These are phyloP conservation scores for Trematomus loennbergii DNA, from an alignment of 2,113 vertebrate genomes.

Conservation along the genomic window DNA sequence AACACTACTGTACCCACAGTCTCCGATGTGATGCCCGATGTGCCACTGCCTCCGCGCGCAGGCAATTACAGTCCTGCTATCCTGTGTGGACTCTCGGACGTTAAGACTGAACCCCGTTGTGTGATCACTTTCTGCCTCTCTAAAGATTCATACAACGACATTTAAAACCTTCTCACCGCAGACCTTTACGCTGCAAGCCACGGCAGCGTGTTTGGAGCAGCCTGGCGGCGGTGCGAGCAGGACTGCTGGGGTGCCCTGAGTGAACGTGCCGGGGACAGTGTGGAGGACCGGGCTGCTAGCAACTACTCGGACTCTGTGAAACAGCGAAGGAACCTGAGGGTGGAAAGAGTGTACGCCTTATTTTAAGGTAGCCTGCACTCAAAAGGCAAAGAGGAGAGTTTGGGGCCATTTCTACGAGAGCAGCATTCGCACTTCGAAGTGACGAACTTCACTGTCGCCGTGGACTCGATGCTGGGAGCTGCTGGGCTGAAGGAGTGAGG, in stretches of 20 bases:
- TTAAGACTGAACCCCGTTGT: not conserved
- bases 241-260: conserved; percentile 6
- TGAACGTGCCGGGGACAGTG: not conserved
- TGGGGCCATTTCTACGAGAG: conserved; percentile 30
- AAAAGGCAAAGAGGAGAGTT: conserved; percentile 18
- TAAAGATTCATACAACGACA: not conserved
- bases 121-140: conserved; percentile 2
- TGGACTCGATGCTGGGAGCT: conserved; percentile 30
- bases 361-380: not conserved
- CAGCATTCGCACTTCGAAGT: conserved; percentile 43
- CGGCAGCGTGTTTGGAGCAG: conserved; percentile 6
- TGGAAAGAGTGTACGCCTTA: not conserved
- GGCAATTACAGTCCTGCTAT: conserved; percentile 27
- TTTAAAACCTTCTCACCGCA: not conserved
- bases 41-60: conserved; percentile 49
- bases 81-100: conserved; percentile 23
- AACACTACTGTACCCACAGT: not conserved
- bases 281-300: not conserved
- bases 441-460: conserved; percentile 47
- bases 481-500: conserved; percentile 42
- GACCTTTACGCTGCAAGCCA: not conserved
- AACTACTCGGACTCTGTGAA: not conserved
- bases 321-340: not conserved
- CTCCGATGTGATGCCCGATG: conserved; percentile 52
- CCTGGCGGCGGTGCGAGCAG: conserved; percentile 6